Evolutionary conservation across 2,797 vertebrate genomes (phyloP), one percentile per base, ranked within the genome.

Genomic region (Microctenopoma steveboyesi): DNA sequence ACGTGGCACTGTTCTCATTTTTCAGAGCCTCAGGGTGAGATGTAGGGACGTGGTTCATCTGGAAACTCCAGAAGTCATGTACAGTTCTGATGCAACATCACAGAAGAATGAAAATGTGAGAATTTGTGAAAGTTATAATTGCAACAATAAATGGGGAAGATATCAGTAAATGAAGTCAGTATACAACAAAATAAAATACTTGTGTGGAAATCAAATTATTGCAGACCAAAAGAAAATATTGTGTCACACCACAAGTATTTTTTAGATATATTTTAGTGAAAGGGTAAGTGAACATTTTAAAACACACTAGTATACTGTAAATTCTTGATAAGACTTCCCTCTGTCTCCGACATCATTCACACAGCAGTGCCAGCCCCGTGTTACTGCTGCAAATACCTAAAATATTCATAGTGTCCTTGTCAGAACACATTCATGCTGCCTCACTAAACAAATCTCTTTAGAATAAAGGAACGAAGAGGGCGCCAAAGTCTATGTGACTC

Each of bases 331-430:
- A 15, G 57, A 61, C 39, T 30, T 46, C 43, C 54, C 47, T 53
- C 66, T 58, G 39, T 30, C 14, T 82, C 28, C 16, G 37, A 56
- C 55, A 47, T 45, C 4, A 3, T 67, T 55, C 58, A 64, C 70
- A 69, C 64, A 73, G 79, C 77, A 60, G 74, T 18, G 33, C 2
- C 27, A 45, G 63, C 52, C 83, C 79, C 53, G 54, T 87, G 88
- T 73, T 68, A 35, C 66, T 69, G 82, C 76, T 25, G 25, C 67
- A 67, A 71, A 82, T 72, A 84, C 67, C 76, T 92, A 83, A 91
- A 92, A 92, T 89, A 93, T 92, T 91, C 81, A 93, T 90, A 77
- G 73, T 72, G 90, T 81, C 75, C 86, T 79, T 89, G 89, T 93
- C 90, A 87, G 86, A 89, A 78, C 72, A 80, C 39, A 88, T 94